phyloP scores from a whole-genome alignment of 2,888 invertebrate species.

The Tinea trinotella region DNA sequence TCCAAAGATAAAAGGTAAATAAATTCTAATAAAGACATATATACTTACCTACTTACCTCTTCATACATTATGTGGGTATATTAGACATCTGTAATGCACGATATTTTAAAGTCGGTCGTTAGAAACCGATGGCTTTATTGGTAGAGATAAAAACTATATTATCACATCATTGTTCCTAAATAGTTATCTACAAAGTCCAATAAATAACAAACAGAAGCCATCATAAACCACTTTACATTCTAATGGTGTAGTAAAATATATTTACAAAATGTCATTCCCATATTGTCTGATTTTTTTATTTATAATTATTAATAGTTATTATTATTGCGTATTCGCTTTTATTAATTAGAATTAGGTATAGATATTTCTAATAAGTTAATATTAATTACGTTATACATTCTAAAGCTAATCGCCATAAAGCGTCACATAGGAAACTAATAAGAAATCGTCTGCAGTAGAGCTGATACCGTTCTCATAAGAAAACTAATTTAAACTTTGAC shows the following conservation, averaged over 20 bases:
- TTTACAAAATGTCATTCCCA: too few species aligned
- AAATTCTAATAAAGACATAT: too few species aligned
- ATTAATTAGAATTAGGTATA: too few species aligned
- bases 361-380: neutral
- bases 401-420: neutral
- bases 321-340: too few species aligned
- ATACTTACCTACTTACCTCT: too few species aligned
- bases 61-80: too few species aligned
- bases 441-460: constrained; percentile 10
- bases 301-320: too few species aligned
- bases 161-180: neutral
- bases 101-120: neutral
- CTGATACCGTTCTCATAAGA: constrained; percentile 36
- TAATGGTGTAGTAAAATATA: constrained; percentile 4
- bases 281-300: too few species aligned
- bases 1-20: too few species aligned
- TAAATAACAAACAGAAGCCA: constrained; percentile 4
- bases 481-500: constrained; percentile 45
- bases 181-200: constrained; percentile 2
- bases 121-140: neutral
- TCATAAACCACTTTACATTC: constrained; percentile 12
- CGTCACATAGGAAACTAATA: constrained; percentile 15
- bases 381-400: neutral
- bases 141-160: neutral
- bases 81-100: too few species aligned